Base-by-base conservation (phyloP, 2,888 invertebrate species). In the Cheilosia scutellata region DNA sequence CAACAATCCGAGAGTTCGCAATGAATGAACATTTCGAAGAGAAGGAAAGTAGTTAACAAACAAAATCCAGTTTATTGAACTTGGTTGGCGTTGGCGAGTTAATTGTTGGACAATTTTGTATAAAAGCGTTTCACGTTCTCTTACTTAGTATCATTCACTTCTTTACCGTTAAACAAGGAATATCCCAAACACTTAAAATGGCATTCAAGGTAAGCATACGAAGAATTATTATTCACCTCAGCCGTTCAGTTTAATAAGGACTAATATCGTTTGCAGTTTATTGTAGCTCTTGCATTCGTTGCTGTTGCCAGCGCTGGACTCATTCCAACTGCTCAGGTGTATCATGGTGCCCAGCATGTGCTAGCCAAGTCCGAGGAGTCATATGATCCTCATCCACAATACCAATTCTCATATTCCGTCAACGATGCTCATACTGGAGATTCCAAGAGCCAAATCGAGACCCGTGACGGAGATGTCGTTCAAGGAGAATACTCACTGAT, bases 401-500 rank as follows among this genome's bases (percentile, higher is more conserved):
- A 88, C 47, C 90, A 91, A 66, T 92, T 91, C 88, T 90, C 89
- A 13, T 92, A 92, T 79, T 88, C 89, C 47, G 91, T 92, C 31
- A 90, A 91, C 87, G 92, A 92, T 88, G 90, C 90, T 31, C 89
- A 90, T 57, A 93, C 93, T 87, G 93, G 93, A 29, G 93, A 93
- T 89, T 88, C 89, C 82, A 93, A 93, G 88, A 90, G 87, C 87
- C 93, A 93, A 89, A 91, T 91, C 60, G 93, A 93, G 90, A 88
- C 90, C 5, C 92, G 93, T 62, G 89, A 91, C 82, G 93, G 93
- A 76, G 93, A 93, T 88, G 90, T 89, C 66, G 93, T 93, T 49
- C 91, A 92, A 75, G 93, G 93, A 29, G 90, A 90, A 87, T 93
- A 93, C 89, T 92, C 92, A 33, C 89, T 93, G 40, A 89, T 93